Percentiles rank a stretch among this genome's conserved stretches.
Evolutionary conservation across 2,113 vertebrate species (phyloP).

Genomic region (Puffinus mauretanicus): DNA sequence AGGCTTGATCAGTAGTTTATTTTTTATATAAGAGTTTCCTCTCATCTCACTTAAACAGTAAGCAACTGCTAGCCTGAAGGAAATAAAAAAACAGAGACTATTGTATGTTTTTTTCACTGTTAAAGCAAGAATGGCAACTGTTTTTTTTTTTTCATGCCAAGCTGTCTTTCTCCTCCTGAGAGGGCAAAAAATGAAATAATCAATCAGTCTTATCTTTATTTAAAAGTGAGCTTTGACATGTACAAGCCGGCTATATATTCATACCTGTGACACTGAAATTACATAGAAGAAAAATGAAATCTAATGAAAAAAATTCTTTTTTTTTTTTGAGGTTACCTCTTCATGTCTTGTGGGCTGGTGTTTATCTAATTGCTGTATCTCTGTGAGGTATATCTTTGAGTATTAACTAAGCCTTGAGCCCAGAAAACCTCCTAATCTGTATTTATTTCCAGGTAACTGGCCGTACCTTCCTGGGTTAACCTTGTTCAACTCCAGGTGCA

Average conservation of each 20-base stretch:
- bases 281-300: background rate
- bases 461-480: background rate
- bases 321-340: background rate
- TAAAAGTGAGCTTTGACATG: background rate
- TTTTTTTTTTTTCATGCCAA: background rate
- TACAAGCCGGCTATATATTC: background rate
- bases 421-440: background rate
- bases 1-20: background rate
- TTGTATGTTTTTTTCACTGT: background rate
- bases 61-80: background rate
- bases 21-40: background rate
- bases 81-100: background rate
- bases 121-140: background rate
- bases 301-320: background rate
- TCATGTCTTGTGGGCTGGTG: background rate
- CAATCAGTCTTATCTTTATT: background rate
- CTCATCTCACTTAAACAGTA: background rate
- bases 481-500: background rate
- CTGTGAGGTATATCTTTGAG: background rate
- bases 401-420: background rate
- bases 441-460: background rate
- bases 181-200: background rate
- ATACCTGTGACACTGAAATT: background rate
- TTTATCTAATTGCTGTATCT: background rate
- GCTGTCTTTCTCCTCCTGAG: background rate